These are phyloP conservation scores for Myxocyprinus asiaticus DNA, from an alignment of 2,113 vertebrate genomes.

Conservation along the genomic window DNA sequence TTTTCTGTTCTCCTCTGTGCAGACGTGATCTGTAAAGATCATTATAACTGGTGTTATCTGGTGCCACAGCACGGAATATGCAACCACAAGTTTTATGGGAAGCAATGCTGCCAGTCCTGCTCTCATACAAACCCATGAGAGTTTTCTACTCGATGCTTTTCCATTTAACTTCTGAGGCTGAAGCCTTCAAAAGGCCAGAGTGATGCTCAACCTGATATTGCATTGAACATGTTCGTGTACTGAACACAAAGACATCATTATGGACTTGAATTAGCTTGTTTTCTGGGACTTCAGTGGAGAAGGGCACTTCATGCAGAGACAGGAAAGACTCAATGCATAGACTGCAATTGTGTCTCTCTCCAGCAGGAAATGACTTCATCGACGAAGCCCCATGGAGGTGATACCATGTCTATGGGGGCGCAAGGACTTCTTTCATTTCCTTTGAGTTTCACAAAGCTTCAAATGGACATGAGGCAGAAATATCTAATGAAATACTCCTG, in stretches of 20 bases:
- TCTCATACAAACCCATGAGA: constrained; percentile 79
- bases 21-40: constrained; percentile 68
- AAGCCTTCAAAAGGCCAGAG: not conserved
- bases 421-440: not conserved
- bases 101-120: constrained; percentile 86
- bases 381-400: not conserved
- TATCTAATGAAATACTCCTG: not conserved
- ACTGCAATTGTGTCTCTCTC: not conserved
- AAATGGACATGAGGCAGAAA: not conserved
- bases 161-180: constrained; percentile 15
- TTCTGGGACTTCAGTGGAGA: not conserved
- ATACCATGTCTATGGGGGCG: not conserved
- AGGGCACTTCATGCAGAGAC: not conserved
- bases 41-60: constrained; percentile 84
- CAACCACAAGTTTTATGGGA: constrained; percentile 82
- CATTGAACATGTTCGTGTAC: not conserved
- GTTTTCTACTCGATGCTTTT: not conserved
- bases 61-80: constrained; percentile 84
- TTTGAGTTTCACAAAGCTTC: not conserved
- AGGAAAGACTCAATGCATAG: not conserved
- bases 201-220: not conserved
- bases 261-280: not conserved
- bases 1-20: constrained; percentile 11
- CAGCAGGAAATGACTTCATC: constrained; percentile 10
- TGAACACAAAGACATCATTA: constrained; percentile 4